Evolutionary conservation across 30 jellyfish, hydroid and myxozoan genomes (phyloP).

Genomic region (Sanderia malayensis): DNA sequence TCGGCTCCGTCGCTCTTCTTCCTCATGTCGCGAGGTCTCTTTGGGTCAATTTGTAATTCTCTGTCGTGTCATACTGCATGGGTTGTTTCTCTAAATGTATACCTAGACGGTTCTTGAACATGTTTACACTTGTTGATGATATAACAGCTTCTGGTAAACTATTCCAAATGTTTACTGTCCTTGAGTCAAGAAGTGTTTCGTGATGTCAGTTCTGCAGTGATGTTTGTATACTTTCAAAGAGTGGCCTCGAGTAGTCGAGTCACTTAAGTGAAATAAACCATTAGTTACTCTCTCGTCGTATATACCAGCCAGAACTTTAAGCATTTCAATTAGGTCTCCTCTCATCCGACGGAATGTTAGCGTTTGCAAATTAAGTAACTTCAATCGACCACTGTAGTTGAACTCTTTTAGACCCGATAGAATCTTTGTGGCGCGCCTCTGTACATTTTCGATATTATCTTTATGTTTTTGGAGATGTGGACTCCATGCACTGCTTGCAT

Average conservation of each 20-base stretch:
- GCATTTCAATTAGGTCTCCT: background rate
- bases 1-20: background rate
- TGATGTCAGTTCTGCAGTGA: background rate
- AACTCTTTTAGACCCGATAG: background rate
- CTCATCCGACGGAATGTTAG: constrained; percentile 1
- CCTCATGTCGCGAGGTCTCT: background rate
- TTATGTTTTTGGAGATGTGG: background rate
- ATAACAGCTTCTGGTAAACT: background rate
- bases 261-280: background rate
- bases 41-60: background rate
- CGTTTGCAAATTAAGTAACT: background rate
- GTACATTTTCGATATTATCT: background rate
- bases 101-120: background rate
- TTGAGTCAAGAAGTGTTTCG: background rate
- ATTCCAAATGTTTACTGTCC: background rate
- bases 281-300: background rate
- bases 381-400: too few relatives aligned
- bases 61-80: background rate
- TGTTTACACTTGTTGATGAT: background rate
- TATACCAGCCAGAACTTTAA: background rate
- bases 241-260: background rate
- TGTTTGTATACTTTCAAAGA: background rate
- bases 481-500: constrained; percentile 3
- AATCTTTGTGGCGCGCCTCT: background rate
- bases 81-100: background rate